Conservation (phyloP, 2,888 invertebrate genomes). For the Frankliniella fusca region DNA sequence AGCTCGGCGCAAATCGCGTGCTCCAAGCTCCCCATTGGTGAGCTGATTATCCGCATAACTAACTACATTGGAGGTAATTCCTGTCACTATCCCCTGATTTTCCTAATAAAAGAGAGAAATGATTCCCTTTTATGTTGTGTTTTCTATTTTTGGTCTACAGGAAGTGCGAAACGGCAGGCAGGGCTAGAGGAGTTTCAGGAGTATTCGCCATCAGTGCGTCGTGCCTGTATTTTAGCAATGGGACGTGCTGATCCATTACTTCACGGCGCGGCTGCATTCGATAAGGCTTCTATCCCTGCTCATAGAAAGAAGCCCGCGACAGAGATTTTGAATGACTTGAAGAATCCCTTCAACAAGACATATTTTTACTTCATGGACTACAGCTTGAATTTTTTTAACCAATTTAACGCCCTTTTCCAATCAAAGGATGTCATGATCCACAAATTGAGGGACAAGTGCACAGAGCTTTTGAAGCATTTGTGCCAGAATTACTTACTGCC, state of each 20-base stretch:
- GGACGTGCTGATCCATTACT: conserved; percentile 36
- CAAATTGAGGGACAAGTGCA: conserved; percentile 35
- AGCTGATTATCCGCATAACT: conserved; percentile 34
- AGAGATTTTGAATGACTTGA: conserved; percentile 34
- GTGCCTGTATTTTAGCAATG: conserved; percentile 37
- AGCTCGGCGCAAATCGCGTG: conserved; percentile 38
- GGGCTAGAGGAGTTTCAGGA: conserved; percentile 36
- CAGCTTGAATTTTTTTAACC: conserved; percentile 38
- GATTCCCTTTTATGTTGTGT: background rate
- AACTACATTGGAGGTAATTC: conserved; percentile 31
- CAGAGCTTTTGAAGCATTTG: conserved; percentile 29
- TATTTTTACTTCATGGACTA: conserved; percentile 39
- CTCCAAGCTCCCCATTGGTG: conserved; percentile 35
- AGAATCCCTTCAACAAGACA: conserved; percentile 33
- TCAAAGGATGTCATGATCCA: conserved; percentile 37
- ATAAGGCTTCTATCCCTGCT: background rate
- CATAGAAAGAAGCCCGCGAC: conserved; percentile 34
- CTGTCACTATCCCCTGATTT: background rate
- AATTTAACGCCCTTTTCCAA: conserved; percentile 39
- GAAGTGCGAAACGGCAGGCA: conserved; percentile 37
- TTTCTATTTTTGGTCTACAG: conserved; percentile 29
- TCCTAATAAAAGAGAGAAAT: too few species aligned
- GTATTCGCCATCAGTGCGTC: conserved; percentile 37
- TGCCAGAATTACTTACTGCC: conserved; percentile 28
- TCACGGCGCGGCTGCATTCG: background rate